Conservation (phyloP, 2,113 vertebrate species). For the Poicephalus gulielmi region DNA sequence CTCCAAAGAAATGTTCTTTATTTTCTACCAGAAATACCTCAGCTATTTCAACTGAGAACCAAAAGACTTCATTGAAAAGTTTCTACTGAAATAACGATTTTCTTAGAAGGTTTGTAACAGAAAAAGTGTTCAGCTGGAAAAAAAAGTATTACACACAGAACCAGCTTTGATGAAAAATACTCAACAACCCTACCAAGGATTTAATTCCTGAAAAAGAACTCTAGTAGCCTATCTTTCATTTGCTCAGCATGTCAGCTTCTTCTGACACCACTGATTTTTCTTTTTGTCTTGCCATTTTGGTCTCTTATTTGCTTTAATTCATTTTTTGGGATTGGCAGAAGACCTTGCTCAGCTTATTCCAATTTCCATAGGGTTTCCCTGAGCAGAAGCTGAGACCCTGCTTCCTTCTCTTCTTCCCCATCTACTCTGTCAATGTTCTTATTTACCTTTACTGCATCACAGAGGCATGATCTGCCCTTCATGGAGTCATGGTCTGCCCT, state of each 20-base stretch:
- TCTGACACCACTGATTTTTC: background rate
- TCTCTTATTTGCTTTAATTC: background rate
- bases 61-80: background rate
- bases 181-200: background rate
- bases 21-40: background rate
- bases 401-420: background rate
- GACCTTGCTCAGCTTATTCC: background rate
- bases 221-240: background rate
- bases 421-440: background rate
- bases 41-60: background rate
- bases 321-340: background rate
- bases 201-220: background rate
- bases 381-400: background rate
- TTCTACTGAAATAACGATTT: background rate
- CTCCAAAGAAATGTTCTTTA: background rate
- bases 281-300: background rate
- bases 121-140: background rate
- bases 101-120: background rate
- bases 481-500: background rate
- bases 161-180: background rate
- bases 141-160: background rate
- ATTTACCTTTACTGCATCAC: background rate
- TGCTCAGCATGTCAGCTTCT: background rate
- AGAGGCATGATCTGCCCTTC: background rate
- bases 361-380: background rate